Evolutionary conservation across 2,113 vertebrate genomes (phyloP).

Genomic region (Edolisoma coerulescens): DNA sequence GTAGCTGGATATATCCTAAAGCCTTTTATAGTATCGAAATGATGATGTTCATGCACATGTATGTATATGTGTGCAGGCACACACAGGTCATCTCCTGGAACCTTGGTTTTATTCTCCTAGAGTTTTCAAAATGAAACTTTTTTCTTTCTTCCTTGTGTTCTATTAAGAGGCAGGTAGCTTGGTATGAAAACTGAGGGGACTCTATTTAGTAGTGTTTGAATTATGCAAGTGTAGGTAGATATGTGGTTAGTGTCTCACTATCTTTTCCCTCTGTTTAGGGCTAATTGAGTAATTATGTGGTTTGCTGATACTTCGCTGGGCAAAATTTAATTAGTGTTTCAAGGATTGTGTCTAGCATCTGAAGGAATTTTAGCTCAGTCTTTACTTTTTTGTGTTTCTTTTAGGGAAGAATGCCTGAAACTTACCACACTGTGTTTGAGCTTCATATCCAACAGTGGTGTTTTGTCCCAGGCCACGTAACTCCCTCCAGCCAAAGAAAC

Average conservation of each 20-base stretch:
- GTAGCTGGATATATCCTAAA: background rate
- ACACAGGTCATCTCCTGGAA: background rate
- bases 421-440: rapidly evolving
- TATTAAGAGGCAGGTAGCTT: background rate
- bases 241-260: background rate
- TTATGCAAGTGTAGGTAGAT: background rate
- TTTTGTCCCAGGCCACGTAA: background rate
- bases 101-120: background rate
- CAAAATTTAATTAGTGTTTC: background rate
- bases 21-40: background rate
- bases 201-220: background rate
- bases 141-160: background rate
- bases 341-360: background rate
- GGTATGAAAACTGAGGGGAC: background rate
- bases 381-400: background rate
- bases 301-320: background rate
- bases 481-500: background rate
- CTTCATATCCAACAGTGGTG: background rate
- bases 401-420: background rate
- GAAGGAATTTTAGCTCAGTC: background rate
- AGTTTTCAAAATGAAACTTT: background rate
- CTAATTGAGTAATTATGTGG: background rate
- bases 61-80: background rate
- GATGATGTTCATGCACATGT: background rate
- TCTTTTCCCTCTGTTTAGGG: background rate